phyloP scores from a whole-genome alignment of 1,140 invertebrate species.

The Homarus americanus region DNA sequence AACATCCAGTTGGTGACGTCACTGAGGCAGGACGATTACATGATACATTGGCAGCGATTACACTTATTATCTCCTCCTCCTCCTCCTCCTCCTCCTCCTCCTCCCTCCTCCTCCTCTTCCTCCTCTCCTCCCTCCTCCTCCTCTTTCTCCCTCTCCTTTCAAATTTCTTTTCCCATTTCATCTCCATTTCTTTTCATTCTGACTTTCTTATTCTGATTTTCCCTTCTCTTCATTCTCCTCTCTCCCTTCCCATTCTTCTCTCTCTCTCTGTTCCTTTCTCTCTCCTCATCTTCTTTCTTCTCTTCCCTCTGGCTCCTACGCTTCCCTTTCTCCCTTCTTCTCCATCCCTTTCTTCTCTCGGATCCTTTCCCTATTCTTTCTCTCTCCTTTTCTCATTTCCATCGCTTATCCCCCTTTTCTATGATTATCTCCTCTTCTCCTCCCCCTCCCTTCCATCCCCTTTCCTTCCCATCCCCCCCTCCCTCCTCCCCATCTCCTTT shows the following conservation, averaged over 20 bases:
- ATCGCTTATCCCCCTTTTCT: too few species aligned
- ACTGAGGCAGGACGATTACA: too few species aligned
- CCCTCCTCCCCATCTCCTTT: too few species aligned
- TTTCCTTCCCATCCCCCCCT: too few species aligned
- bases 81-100: not conserved
- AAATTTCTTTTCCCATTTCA: not conserved
- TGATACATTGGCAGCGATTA: too few species aligned
- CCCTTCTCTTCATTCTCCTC: not conserved
- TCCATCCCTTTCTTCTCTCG: not conserved
- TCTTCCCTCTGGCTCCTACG: not conserved
- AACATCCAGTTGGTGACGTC: too few species aligned
- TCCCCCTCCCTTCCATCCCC: too few species aligned
- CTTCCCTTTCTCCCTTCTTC: not conserved
- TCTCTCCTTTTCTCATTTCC: too few species aligned
- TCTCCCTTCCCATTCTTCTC: not conserved
- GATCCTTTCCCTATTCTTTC: too few species aligned
- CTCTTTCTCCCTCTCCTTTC: not conserved
- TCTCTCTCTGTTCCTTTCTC: not conserved
- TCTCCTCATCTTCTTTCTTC: not conserved
- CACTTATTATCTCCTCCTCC: constrained; percentile 1
- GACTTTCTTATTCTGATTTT: not conserved
- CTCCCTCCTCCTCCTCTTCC: not conserved
- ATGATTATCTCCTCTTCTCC: too few species aligned
- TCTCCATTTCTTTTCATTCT: not conserved
- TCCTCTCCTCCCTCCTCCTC: constrained; percentile 4